Percentiles rank a stretch among this genome's conserved stretches.
phyloP scores from a whole-genome alignment of 2,113 vertebrate species.

The Hucho hucho region DNA sequence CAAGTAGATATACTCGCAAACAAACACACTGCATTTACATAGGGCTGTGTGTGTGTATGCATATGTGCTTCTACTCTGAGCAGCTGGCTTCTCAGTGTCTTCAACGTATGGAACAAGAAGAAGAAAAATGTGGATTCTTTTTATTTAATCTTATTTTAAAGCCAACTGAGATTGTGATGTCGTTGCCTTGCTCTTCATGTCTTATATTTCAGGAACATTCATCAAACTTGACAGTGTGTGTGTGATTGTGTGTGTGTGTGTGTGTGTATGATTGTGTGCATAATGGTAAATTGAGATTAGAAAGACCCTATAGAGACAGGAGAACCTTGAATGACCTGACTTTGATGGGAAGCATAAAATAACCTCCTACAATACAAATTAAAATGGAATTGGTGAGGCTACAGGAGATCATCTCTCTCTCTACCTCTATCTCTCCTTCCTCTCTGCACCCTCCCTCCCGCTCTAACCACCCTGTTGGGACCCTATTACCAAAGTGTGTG shows the following conservation, averaged over 20 bases:
- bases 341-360: background rate
- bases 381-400: background rate
- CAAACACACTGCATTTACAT: constrained; percentile 22
- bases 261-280: background rate
- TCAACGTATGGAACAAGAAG: background rate
- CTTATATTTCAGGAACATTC: background rate
- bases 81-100: background rate
- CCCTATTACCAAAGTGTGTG: background rate
- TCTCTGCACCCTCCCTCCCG: background rate
- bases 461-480: background rate
- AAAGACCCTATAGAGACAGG: background rate
- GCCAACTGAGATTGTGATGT: background rate
- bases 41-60: background rate
- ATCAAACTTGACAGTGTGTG: background rate
- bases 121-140: background rate
- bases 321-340: constrained; percentile 5
- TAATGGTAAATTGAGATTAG: background rate
- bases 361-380: constrained; percentile 1
- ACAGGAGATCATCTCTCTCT: background rate
- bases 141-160: background rate
- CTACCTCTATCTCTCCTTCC: background rate
- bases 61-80: background rate
- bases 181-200: background rate
- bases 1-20: constrained; percentile 45
- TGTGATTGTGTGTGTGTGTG: background rate